Evolutionary conservation across 2,888 invertebrate genomes (phyloP).

Genomic region (Invenusta paracnida): DNA sequence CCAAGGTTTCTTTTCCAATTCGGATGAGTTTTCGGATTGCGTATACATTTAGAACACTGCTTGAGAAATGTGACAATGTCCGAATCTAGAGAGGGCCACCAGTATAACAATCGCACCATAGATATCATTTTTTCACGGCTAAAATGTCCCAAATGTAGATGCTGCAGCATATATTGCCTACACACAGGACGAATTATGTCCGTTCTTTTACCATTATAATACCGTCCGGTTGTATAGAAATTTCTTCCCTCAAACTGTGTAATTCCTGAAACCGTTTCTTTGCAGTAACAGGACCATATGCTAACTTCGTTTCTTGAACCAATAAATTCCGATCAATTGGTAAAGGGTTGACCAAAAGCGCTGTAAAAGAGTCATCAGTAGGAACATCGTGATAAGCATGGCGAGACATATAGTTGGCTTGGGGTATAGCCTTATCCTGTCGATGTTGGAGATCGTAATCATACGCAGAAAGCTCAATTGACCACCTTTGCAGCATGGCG

Average conservation of each 20-base stretch:
- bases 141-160: background rate
- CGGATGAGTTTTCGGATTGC: background rate
- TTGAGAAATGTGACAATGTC: background rate
- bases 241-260: background rate
- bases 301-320: background rate
- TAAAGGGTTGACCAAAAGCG: background rate
- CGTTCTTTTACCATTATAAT: conserved; percentile 1
- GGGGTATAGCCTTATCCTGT: background rate
- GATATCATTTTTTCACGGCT: background rate
- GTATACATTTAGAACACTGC: background rate
- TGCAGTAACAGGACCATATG: background rate
- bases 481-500: conserved; percentile 13
- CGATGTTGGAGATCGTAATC: background rate
- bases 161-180: background rate
- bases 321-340: background rate
- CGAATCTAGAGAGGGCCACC: background rate
- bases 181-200: background rate
- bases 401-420: background rate
- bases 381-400: background rate
- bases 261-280: background rate
- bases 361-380: background rate
- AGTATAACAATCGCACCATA: background rate
- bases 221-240: conserved; percentile 3
- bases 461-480: background rate
- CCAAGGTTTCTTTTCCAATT: background rate